Evolutionary conservation across 2,797 vertebrate species (phyloP).

Genomic region (Heterohyrax brucei): DNA sequence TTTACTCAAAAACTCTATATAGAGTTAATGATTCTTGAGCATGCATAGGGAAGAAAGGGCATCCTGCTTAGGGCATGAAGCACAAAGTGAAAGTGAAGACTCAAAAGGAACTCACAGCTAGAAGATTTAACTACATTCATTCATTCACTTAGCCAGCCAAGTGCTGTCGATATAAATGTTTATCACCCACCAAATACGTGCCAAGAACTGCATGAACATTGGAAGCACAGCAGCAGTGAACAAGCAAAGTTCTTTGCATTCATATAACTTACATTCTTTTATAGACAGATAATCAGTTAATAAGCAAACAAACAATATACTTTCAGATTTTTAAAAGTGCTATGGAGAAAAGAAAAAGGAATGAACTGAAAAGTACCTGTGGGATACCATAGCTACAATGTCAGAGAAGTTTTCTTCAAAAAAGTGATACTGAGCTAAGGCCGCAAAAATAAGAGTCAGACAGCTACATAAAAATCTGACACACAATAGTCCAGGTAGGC

Average conservation of each 20-base stretch:
- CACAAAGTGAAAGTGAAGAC: neutral
- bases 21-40: slow-evolving; percentile 5
- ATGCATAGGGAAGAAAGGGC: neutral
- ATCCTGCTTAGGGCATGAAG: neutral
- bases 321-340: neutral
- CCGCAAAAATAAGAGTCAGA: neutral
- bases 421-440: neutral
- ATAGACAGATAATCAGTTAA: neutral
- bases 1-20: neutral
- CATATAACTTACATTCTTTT: neutral
- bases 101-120: neutral
- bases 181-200: neutral
- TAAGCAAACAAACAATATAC: neutral
- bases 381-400: neutral
- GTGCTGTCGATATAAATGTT: neutral
- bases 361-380: neutral
- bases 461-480: neutral
- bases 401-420: neutral
- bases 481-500: neutral
- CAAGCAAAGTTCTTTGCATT: neutral
- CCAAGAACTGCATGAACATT: neutral
- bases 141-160: too few species aligned
- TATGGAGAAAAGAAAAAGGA: neutral
- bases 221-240: neutral
- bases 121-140: neutral